These are phyloP conservation scores for Melopsittacus undulatus DNA, from an alignment of 2,797 vertebrate species.

Conservation along the genomic window DNA sequence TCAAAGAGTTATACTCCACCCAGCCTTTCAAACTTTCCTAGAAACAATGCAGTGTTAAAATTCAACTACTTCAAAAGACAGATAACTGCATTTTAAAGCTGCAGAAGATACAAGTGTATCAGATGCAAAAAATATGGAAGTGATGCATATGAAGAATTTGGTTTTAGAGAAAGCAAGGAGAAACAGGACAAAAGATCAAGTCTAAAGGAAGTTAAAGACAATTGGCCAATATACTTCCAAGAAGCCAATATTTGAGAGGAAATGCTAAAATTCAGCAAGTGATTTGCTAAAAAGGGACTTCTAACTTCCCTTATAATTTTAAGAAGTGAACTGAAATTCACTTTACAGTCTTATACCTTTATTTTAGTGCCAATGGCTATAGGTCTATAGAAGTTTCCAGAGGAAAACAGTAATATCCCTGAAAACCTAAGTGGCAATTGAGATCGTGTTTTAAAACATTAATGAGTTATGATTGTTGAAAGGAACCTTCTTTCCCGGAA, in stretches of 20 bases:
- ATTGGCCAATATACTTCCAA: neutral
- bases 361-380: neutral
- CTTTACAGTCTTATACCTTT: neutral
- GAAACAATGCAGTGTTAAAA: neutral
- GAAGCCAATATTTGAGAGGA: neutral
- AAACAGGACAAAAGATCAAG: neutral
- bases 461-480: neutral
- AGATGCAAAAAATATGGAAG: neutral
- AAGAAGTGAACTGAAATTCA: neutral
- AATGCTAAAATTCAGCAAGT: neutral
- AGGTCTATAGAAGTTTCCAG: neutral
- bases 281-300: neutral
- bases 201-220: neutral
- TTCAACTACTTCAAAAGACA: neutral
- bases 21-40: neutral
- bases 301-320: neutral
- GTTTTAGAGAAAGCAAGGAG: neutral
- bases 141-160: neutral
- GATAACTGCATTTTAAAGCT: neutral
- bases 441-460: neutral
- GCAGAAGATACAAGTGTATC: neutral
- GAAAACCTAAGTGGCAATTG: neutral
- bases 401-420: neutral
- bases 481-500: neutral
- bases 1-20: neutral